phyloP scores from a whole-genome alignment of 2,888 invertebrate species.

The Mythimna vitellina region DNA sequence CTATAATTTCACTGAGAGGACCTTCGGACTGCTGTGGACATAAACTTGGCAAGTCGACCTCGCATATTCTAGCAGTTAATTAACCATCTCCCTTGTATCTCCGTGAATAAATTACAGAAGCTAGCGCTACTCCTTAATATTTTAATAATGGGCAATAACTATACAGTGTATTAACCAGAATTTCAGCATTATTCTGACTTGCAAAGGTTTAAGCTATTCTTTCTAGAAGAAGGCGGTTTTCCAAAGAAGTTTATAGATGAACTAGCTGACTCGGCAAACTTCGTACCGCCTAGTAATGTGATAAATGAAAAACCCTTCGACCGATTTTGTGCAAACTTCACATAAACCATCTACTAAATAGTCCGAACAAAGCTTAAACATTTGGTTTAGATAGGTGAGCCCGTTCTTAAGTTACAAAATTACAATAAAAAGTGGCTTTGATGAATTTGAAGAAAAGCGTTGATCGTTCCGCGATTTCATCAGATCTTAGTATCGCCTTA shows the following conservation, averaged over 20 bases:
- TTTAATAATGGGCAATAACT: conserved; percentile 45
- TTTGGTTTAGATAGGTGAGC: too few relatives aligned
- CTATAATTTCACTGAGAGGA: conserved; percentile 10
- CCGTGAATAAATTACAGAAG: conserved; percentile 43
- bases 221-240: not conserved
- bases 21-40: conserved; percentile 17
- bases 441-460: not conserved
- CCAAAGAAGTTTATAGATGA: not conserved
- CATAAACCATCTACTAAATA: too few relatives aligned
- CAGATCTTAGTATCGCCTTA: not conserved
- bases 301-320: too few relatives aligned
- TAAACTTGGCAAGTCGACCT: conserved; percentile 45
- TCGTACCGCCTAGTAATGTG: too few relatives aligned
- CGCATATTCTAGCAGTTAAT: conserved; percentile 57
- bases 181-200: conserved; percentile 12
- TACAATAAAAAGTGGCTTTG: too few relatives aligned
- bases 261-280: too few relatives aligned
- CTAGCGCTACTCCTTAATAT: conserved; percentile 37
- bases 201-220: not conserved
- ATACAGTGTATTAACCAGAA: conserved; percentile 6
- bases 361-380: too few relatives aligned
- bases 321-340: too few relatives aligned
- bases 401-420: too few relatives aligned
- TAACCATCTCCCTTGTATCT: conserved; percentile 45
- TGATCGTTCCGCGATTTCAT: not conserved